Evolutionary conservation across 2,888 invertebrate species (phyloP).

Genomic region (Eumacrocentrus americanus): DNA sequence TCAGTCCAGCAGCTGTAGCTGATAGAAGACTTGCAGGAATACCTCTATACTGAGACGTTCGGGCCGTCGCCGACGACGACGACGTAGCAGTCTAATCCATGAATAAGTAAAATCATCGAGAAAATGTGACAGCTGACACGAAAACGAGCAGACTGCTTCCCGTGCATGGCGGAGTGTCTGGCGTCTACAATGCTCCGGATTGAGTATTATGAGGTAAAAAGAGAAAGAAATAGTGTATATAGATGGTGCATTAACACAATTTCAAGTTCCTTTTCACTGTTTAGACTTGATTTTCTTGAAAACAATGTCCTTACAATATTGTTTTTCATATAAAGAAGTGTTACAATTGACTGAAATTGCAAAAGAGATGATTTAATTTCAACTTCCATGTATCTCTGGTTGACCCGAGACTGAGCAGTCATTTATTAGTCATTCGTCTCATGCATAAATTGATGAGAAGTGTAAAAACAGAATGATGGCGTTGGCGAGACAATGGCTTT

Average conservation of each 20-base stretch:
- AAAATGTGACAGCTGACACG: conserved; percentile 58
- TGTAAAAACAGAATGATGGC: not conserved
- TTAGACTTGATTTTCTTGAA: too few relatives aligned
- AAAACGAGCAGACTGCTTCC: conserved; percentile 55
- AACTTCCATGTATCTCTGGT: too few relatives aligned
- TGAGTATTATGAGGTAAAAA: not conserved
- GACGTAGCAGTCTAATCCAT: conserved; percentile 35
- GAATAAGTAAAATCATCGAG: conserved; percentile 56
- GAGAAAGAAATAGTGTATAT: not conserved
- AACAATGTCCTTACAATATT: too few relatives aligned
- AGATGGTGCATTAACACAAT: too few relatives aligned
- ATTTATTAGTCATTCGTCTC: not conserved
- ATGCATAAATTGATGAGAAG: conserved; percentile 2
- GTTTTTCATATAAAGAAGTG: too few relatives aligned
- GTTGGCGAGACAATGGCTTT: too few relatives aligned
- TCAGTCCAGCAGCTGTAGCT: too few relatives aligned
- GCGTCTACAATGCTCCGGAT: conserved; percentile 45
- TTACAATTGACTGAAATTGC: too few relatives aligned
- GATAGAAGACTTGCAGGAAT: not conserved
- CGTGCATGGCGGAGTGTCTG: conserved; percentile 56
- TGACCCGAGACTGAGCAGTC: too few relatives aligned
- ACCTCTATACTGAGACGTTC: not conserved
- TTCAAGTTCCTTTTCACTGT: too few relatives aligned
- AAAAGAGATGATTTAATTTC: too few relatives aligned
- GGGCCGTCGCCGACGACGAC: conserved; percentile 41